These are phyloP conservation scores for Phrynosoma blainvillii DNA, from an alignment of 2,113 vertebrate species.

Conservation along the genomic window DNA sequence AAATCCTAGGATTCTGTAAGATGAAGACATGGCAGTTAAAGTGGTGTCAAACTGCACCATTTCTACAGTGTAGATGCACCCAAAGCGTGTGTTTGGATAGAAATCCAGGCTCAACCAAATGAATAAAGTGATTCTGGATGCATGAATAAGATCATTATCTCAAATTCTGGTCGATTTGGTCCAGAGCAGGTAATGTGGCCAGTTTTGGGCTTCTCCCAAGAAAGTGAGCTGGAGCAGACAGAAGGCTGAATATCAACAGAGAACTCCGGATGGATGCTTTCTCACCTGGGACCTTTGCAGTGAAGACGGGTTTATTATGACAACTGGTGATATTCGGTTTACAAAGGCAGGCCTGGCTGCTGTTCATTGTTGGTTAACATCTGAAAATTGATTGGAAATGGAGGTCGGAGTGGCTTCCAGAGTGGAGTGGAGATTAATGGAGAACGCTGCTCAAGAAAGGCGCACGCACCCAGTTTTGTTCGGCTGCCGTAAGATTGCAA, in stretches of 20 bases:
- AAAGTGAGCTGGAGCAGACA: neutral
- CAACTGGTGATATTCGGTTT: constrained; percentile 43
- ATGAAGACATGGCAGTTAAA: neutral
- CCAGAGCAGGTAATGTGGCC: neutral
- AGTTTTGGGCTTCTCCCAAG: neutral
- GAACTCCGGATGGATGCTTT: neutral
- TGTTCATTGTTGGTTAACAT: constrained; percentile 54
- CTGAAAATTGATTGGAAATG: constrained; percentile 58
- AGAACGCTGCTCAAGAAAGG: neutral
- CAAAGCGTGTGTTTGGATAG: no score
- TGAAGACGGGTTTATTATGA: constrained; percentile 25
- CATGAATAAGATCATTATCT: neutral
- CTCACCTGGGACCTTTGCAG: constrained; percentile 31
- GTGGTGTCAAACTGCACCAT: no score
- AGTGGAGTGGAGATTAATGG: constrained; percentile 20
- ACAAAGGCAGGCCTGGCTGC: constrained; percentile 43
- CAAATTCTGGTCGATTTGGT: neutral
- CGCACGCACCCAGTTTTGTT: neutral
- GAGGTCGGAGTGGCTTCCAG: constrained; percentile 38
- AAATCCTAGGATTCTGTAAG: no score
- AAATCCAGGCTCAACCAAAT: no score
- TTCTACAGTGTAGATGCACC: no score
- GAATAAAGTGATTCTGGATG: neutral
- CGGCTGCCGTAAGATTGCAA: constrained; percentile 25
- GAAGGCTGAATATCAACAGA: no score